Evolutionary conservation across 2,113 vertebrate genomes (phyloP).

Genomic region (Ornithorhynchus anatinus): DNA sequence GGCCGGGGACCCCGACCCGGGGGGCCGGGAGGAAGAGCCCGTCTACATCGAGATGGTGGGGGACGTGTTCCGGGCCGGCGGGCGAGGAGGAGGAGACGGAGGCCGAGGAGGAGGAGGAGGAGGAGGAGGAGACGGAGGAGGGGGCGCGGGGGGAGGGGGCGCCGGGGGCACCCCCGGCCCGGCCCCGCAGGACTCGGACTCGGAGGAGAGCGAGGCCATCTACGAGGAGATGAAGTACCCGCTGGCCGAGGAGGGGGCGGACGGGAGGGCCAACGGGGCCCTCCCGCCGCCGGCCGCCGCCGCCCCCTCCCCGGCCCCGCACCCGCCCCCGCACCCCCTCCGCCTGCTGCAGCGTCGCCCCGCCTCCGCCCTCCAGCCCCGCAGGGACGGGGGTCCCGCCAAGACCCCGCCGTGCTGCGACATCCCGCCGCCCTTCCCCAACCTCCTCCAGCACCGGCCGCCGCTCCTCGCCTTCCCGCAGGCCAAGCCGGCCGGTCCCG

Average conservation of each 20-base stretch:
- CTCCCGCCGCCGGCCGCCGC: background rate
- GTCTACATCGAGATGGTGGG: conserved; percentile 96
- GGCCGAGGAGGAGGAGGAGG: too few relatives aligned
- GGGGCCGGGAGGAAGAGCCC: conserved; percentile 81
- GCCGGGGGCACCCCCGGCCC: conserved; percentile 39
- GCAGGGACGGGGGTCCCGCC: conserved; percentile 57
- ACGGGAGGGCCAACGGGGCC: conserved; percentile 21
- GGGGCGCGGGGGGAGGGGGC: conserved; percentile 20
- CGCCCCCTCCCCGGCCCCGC: conserved; percentile 26
- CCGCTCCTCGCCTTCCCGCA: conserved; percentile 88
- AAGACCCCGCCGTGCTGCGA: conserved; percentile 76
- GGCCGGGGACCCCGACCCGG: conserved; percentile 56
- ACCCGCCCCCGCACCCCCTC: conserved; percentile 30
- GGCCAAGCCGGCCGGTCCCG: conserved; percentile 52
- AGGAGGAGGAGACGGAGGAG: conserved; percentile 24
- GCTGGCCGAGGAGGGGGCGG: conserved; percentile 66
- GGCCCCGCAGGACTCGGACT: conserved; percentile 84
- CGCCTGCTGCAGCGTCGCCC: conserved; percentile 44
- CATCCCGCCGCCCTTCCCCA: conserved; percentile 90
- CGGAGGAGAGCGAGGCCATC: conserved; percentile 90
- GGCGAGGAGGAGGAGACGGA: too few relatives aligned
- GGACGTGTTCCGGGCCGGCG: conserved; percentile 76
- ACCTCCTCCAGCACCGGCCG: conserved; percentile 88
- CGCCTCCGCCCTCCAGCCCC: conserved; percentile 32
- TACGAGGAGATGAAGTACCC: conserved; percentile 95